These are phyloP conservation scores for Panthera tigris DNA, from an alignment of 2,113 vertebrate genomes.

Conservation along the genomic window DNA sequence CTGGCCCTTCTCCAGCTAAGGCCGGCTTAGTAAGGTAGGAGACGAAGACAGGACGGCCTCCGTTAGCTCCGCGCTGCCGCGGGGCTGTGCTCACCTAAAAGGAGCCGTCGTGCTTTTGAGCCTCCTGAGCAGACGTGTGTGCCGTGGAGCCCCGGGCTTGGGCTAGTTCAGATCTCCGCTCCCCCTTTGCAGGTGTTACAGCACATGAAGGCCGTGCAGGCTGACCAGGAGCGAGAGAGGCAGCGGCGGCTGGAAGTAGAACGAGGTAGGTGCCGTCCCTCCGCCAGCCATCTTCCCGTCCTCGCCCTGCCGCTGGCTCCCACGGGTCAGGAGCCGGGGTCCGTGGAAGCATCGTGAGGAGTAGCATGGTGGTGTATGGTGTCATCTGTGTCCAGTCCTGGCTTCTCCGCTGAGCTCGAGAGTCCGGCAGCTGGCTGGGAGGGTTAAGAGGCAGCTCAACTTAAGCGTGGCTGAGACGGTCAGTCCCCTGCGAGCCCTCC, in stretches of 20 bases:
- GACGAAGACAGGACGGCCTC: not conserved
- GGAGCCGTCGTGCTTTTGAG: not conserved
- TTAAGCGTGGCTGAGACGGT: not conserved
- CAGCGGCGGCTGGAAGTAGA: slow-evolving; percentile 92
- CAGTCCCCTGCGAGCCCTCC: not conserved
- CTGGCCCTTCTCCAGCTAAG: not conserved
- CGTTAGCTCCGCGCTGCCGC: not conserved
- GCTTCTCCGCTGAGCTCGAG: not conserved
- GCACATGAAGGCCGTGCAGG: slow-evolving; percentile 93
- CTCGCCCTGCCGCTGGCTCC: not conserved
- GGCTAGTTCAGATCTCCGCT: not conserved
- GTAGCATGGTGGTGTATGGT: not conserved
- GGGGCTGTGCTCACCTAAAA: not conserved
- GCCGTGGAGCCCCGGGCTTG: not conserved
- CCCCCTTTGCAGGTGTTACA: slow-evolving; percentile 90
- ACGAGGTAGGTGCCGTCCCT: slow-evolving; percentile 80
- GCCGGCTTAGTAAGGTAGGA: not conserved
- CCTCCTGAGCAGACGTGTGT: not conserved
- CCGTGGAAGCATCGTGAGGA: not conserved
- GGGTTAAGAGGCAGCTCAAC: not conserved
- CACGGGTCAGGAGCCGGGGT: not conserved
- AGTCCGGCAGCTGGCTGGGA: not conserved
- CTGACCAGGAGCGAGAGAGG: slow-evolving; percentile 90
- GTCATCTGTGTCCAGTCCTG: not conserved
- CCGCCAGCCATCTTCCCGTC: not conserved